Conservation (phyloP, 2,113 vertebrate species). For the Origma solitaria region DNA sequence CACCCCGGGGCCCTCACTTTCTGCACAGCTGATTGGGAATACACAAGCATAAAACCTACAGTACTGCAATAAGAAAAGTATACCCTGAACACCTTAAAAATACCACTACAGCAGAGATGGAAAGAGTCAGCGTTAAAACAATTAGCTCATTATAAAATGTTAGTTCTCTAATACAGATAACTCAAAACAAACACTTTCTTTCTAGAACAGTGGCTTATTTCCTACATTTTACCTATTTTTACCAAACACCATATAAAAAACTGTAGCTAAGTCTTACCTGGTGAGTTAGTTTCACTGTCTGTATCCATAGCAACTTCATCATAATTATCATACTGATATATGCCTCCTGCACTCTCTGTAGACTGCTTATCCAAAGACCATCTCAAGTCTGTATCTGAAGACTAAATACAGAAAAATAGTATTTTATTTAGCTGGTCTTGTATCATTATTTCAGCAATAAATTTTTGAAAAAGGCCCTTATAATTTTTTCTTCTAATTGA, state of each 20-base stretch:
- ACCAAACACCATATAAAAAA: not conserved
- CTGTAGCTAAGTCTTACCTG: slow-evolving; percentile 74
- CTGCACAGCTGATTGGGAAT: not conserved
- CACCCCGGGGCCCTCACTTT: not conserved
- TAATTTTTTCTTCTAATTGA: not conserved
- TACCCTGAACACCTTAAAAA: not conserved
- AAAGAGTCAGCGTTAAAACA: not conserved
- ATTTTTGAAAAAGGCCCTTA: not conserved
- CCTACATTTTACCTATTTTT: not conserved
- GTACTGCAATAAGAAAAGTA: not conserved
- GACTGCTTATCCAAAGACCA: slow-evolving; percentile 82
- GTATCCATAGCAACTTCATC: slow-evolving; percentile 99
- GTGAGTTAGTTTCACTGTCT: slow-evolving; percentile 91
- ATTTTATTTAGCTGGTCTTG: not conserved
- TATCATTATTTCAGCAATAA: not conserved
- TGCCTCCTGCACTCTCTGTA: slow-evolving; percentile 84
- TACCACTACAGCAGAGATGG: not conserved
- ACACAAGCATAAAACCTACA: not conserved
- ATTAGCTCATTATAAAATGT: not conserved
- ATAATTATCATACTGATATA: slow-evolving; percentile 99
- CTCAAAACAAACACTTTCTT: not conserved
- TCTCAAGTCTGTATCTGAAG: slow-evolving; percentile 85
- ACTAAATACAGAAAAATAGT: slow-evolving; percentile 70
- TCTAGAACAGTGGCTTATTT: not conserved
- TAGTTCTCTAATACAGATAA: not conserved